Evolutionary conservation across 1,140 invertebrate species (phyloP).

Genomic region (Heliconius hermathena): DNA sequence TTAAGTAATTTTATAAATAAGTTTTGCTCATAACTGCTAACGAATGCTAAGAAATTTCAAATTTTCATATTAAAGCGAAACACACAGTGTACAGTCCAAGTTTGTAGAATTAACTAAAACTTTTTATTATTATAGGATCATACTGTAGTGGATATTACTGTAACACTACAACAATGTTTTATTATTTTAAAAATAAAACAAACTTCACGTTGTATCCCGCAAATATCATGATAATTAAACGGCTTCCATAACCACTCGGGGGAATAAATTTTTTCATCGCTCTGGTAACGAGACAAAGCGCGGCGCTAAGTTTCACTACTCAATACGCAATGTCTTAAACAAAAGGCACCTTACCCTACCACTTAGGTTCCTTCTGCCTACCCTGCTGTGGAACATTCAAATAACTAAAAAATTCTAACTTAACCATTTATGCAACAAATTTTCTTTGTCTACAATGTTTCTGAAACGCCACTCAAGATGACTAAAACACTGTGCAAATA

Average conservation of each 20-base stretch:
- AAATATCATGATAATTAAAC: too few relatives aligned
- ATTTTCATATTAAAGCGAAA: slow-evolving; percentile 11
- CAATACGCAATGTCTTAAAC: not conserved
- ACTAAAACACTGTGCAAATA: not conserved
- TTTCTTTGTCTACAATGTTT: too few relatives aligned
- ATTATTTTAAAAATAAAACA: too few relatives aligned
- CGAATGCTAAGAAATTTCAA: slow-evolving; percentile 12
- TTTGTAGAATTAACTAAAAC: slow-evolving; percentile 4
- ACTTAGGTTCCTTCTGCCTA: too few relatives aligned
- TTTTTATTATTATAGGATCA: slow-evolving; percentile 2
- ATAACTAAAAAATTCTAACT: too few relatives aligned
- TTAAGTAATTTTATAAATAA: not conserved
- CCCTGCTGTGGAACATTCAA: too few relatives aligned
- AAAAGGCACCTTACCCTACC: too few relatives aligned
- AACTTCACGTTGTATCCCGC: too few relatives aligned
- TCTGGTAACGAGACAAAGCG: not conserved
- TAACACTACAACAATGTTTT: not conserved
- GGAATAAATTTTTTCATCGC: not conserved
- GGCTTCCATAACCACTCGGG: too few relatives aligned
- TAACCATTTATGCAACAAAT: too few relatives aligned
- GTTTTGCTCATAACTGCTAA: not conserved
- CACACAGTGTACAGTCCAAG: not conserved
- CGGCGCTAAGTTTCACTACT: not conserved
- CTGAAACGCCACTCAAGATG: too few relatives aligned
- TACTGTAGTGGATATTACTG: not conserved